These are phyloP conservation scores for Echeneis naucrates DNA, from an alignment of 2,797 vertebrate genomes.

Conservation along the genomic window DNA sequence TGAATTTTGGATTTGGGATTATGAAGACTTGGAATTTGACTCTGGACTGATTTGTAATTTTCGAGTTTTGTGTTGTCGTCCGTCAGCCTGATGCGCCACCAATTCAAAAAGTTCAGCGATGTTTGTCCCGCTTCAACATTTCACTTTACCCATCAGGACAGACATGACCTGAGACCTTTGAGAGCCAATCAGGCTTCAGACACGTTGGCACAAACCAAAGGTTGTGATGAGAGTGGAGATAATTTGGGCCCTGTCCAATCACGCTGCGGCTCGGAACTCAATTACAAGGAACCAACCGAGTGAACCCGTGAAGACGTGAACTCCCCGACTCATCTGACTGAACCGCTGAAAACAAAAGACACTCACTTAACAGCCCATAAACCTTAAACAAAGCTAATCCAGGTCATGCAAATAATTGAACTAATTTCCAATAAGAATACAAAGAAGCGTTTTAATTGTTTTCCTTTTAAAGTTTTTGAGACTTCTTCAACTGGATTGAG, in stretches of 20 bases:
- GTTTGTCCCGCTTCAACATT: neutral
- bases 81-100: no score
- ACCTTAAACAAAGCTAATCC: neutral
- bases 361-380: neutral
- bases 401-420: neutral
- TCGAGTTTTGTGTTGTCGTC: no score
- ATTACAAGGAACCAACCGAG: neutral
- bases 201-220: neutral
- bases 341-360: constrained; percentile 13
- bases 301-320: constrained; percentile 8
- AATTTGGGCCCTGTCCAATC: neutral
- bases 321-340: neutral
- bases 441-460: constrained; percentile 4
- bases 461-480: constrained; percentile 29
- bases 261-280: neutral
- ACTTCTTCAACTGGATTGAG: constrained; percentile 18
- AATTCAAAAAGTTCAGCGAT: no score
- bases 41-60: no score
- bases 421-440: neutral
- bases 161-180: neutral
- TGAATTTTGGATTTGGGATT: no score
- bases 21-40: no score
- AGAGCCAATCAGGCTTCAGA: neutral
- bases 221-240: neutral
- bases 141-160: neutral